Evolutionary conservation across 2,888 invertebrate species (phyloP).

Genomic region (Xestia c-nigrum): DNA sequence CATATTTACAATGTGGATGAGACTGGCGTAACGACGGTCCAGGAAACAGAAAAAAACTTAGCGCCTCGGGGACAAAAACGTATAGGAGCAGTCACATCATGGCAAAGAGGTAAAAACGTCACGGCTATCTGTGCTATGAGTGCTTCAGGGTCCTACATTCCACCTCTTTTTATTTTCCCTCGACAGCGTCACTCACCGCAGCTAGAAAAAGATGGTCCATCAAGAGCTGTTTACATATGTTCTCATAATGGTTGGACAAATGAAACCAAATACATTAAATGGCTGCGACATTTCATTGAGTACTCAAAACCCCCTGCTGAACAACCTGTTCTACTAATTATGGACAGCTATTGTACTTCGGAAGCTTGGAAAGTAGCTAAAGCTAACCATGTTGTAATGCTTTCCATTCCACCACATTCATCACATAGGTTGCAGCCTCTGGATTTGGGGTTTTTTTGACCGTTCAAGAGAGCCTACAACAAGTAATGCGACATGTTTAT

Average conservation of each 20-base stretch:
- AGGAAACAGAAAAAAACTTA: constrained; percentile 19
- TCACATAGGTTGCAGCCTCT: too few species aligned
- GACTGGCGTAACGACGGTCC: constrained; percentile 5
- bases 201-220: constrained; percentile 6
- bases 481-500: too few species aligned
- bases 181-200: constrained; percentile 14
- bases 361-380: too few species aligned
- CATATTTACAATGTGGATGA: constrained; percentile 10
- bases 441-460: too few species aligned
- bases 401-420: too few species aligned
- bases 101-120: constrained; percentile 12
- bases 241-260: constrained; percentile 15
- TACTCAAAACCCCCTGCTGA: too few species aligned
- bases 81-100: neutral
- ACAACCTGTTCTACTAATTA: too few species aligned
- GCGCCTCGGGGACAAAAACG: constrained; percentile 19
- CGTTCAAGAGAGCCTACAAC: too few species aligned
- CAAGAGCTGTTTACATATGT: neutral
- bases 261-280: too few species aligned
- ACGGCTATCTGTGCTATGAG: constrained; percentile 13
- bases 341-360: too few species aligned
- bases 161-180: constrained; percentile 1
- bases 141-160: constrained; percentile 10
- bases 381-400: too few species aligned
- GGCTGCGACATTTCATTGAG: too few species aligned